Conservation (phyloP, 2,113 vertebrate species). For the Halichoeres trimaculatus region DNA sequence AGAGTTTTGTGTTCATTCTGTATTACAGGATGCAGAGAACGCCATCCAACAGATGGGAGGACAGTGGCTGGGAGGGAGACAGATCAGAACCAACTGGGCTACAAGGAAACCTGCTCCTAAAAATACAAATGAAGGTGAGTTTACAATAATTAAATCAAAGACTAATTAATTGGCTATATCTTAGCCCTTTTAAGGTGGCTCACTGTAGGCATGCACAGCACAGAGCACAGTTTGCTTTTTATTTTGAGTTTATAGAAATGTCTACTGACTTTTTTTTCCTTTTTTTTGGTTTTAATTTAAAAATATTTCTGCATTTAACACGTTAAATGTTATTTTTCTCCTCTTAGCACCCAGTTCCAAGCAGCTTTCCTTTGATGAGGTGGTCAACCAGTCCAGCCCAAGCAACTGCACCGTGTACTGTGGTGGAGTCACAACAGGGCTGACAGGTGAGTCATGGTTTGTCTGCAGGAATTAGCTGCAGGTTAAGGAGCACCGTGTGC, state of each 20-base stretch:
- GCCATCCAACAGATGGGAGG: constrained; percentile 99
- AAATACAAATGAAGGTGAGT: constrained; percentile 92
- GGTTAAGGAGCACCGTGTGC: neutral
- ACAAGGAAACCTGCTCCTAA: constrained; percentile 97
- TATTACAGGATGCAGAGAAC: constrained; percentile 92
- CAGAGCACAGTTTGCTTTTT: too few species aligned
- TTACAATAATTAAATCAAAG: neutral
- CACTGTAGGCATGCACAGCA: neutral
- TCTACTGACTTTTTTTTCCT: too few species aligned
- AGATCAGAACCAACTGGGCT: constrained; percentile 99
- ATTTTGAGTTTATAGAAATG: too few species aligned
- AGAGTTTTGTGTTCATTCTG: neutral
- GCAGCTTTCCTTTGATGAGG: constrained; percentile 95
- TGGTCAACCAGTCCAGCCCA: constrained; percentile 96
- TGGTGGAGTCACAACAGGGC: constrained; percentile 92
- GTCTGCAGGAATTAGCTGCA: neutral
- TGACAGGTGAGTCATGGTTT: constrained; percentile 86
- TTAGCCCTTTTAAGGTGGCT: neutral
- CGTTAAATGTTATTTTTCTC: neutral
- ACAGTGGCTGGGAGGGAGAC: constrained; percentile 96
- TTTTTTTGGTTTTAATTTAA: too few species aligned
- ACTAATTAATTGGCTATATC: neutral
- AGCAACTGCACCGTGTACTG: constrained; percentile 97
- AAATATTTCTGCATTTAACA: too few species aligned
- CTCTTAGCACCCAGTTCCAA: constrained; percentile 84